Evolutionary conservation across 2,888 invertebrate species (phyloP).

Genomic region (Ichneumoninae sp.): DNA sequence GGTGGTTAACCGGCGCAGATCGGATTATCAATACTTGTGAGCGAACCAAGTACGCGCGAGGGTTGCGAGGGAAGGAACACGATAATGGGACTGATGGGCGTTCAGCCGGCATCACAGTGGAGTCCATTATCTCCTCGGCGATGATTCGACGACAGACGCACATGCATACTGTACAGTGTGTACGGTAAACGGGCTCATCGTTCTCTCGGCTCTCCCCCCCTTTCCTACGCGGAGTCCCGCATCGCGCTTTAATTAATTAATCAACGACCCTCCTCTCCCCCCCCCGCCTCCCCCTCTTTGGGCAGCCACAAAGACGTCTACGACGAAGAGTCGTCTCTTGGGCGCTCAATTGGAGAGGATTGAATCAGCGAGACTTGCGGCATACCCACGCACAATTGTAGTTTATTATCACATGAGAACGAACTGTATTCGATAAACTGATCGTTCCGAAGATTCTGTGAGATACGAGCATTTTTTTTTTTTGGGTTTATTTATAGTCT

Average conservation of each 20-base stretch:
- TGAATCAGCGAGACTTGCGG: slow-evolving; percentile 47
- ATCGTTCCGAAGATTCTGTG: background rate
- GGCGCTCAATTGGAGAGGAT: slow-evolving; percentile 52
- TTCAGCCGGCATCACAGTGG: slow-evolving; percentile 51
- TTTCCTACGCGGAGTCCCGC: slow-evolving; percentile 55
- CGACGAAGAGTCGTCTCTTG: slow-evolving; percentile 43
- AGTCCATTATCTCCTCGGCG: slow-evolving; percentile 54
- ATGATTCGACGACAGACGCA: slow-evolving; percentile 48
- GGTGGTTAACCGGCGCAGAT: slow-evolving; percentile 66
- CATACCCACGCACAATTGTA: slow-evolving; percentile 5
- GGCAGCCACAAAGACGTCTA: slow-evolving; percentile 38
- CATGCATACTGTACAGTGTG: background rate
- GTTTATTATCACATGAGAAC: background rate
- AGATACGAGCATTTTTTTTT: background rate
- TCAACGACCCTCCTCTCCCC: slow-evolving; percentile 34
- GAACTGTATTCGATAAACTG: slow-evolving; percentile 18
- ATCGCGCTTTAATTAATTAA: slow-evolving; percentile 65
- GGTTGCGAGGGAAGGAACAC: slow-evolving; percentile 56
- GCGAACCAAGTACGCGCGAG: slow-evolving; percentile 20
- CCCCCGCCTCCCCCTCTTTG: too few species aligned
- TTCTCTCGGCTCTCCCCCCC: slow-evolving; percentile 51
- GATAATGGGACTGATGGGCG: slow-evolving; percentile 63
- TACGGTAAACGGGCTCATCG: slow-evolving; percentile 42
- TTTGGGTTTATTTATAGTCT: too few species aligned
- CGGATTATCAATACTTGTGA: slow-evolving; percentile 59